Percentiles rank a stretch among this genome's conserved stretches.
Evolutionary conservation across 2,888 invertebrate genomes (phyloP).

Genomic region (Sminthurinus aureus): DNA sequence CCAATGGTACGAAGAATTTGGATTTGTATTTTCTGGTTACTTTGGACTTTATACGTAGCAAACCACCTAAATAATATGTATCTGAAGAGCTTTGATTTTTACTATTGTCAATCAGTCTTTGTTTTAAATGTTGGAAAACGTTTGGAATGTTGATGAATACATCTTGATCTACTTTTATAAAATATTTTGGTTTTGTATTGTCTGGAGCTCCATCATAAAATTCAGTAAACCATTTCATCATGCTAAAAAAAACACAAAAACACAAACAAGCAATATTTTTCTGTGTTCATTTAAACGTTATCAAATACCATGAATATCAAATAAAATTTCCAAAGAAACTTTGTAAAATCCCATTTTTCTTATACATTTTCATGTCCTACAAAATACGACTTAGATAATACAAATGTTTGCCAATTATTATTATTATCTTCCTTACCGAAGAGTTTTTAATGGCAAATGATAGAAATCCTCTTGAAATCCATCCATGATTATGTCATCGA

Average conservation of each 20-base stretch:
- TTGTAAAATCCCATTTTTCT: too few relatives aligned
- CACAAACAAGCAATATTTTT: too few relatives aligned
- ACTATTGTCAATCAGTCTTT: background rate
- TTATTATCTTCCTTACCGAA: too few relatives aligned
- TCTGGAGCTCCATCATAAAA: background rate
- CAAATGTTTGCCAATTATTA: too few relatives aligned
- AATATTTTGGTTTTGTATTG: background rate
- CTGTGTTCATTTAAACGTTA: too few relatives aligned
- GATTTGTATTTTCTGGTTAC: conserved; percentile 41
- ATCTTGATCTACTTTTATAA: conserved; percentile 19
- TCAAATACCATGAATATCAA: too few relatives aligned
- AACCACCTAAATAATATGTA: background rate
- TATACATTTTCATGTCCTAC: too few relatives aligned
- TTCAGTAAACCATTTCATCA: conserved; percentile 16
- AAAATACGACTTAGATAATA: too few relatives aligned
- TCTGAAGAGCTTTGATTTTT: background rate
- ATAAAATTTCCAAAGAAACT: too few relatives aligned
- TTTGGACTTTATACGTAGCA: background rate
- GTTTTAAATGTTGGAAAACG: background rate
- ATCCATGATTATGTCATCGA: conserved; percentile 10
- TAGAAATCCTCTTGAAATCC: conserved; percentile 7
- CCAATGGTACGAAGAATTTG: conserved; percentile 61
- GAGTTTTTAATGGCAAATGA: background rate
- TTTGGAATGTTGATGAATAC: conserved; percentile 11
- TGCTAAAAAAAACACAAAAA: too few relatives aligned